A percentile compares a stretch with the other conserved stretches of the same genome.
phyloP scores from a whole-genome alignment of 2,888 invertebrate genomes.

The Agriopis marginaria region DNA sequence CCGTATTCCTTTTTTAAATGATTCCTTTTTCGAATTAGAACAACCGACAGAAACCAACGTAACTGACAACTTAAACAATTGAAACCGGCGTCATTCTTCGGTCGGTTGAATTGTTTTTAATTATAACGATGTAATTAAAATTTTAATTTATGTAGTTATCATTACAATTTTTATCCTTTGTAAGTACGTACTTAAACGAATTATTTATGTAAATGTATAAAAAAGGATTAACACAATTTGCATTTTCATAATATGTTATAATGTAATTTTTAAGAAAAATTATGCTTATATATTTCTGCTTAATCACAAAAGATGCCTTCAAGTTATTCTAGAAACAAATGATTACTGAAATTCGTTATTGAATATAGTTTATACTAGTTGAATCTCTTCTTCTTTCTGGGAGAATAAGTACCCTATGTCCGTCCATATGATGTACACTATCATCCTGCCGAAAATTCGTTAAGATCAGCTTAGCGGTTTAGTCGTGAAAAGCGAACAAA shows the following conservation, averaged over 20 bases:
- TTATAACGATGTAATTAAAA: conserved; percentile 8
- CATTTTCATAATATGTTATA: conserved; percentile 1
- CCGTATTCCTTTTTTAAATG: conserved; percentile 25
- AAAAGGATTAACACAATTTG: conserved; percentile 20
- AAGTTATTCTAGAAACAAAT: neutral
- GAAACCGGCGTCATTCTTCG: conserved; percentile 1
- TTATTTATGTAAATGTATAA: conserved; percentile 32
- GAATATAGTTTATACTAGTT: no score
- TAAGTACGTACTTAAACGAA: neutral
- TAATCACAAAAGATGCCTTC: neutral
- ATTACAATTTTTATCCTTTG: conserved; percentile 35
- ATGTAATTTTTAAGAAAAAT: conserved; percentile 3
- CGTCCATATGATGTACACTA: no score
- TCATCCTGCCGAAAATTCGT: no score
- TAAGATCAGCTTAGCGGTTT: no score
- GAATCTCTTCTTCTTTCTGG: no score
- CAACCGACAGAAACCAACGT: conserved; percentile 19
- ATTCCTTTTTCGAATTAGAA: conserved; percentile 27
- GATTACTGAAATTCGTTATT: no score
- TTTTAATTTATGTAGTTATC: conserved; percentile 32
- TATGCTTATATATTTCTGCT: neutral
- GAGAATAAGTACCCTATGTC: no score
- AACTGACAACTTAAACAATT: conserved; percentile 23
- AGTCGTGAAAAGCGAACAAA: no score
- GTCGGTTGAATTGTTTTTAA: conserved; percentile 16